Evolutionary conservation across 2,797 vertebrate genomes (phyloP), one percentile per base, ranked within the genome.

Genomic region (Pyrrhura leucotis): DNA sequence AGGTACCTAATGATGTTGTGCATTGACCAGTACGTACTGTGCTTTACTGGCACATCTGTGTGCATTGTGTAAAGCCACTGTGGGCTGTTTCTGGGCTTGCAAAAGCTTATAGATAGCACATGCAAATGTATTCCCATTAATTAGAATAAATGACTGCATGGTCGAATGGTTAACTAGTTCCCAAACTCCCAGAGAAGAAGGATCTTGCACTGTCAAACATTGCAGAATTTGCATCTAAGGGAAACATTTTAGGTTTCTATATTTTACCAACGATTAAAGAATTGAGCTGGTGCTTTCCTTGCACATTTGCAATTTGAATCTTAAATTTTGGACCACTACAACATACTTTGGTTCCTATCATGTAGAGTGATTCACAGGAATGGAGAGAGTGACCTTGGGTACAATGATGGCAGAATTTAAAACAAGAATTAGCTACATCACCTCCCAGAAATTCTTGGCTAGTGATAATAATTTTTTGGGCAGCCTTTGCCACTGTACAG

Each of bases 51-150:
- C 72, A 80, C 51, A 65, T 58, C 74, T 69, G 53, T 19, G 63
- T 65, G 42, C 15, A 8, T 22, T 0, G 0, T 45, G 28, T 16
- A 19, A 93, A 80, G 42, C 44, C 37, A 22, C 74, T 14, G 6
- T 50, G 67, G 21, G 33, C 35, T 92, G 11, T 9, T 90, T 62
- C 47, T 76, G 86, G 54, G 47, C 63, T 93, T 76, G 39, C n/a
- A 40, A 71, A 92, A 90, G n/a, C 91, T 73, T 51, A 62, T 65
- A 42, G 53, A 65, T 81, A 50, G 59, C 67, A 93, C 84, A 89
- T 89, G 78, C 73, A 93, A 90, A 96, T 89, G 2, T 69, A 61
- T 91, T 88, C 65, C n/a, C 35, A 62, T 83, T 89, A 80, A 92
- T 85, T 89, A 80, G 53, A 92, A 88, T 85, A 71, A 80, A 93